Conservation (phyloP, 1,140 invertebrate genomes). For the Bombus sibiricus region DNA sequence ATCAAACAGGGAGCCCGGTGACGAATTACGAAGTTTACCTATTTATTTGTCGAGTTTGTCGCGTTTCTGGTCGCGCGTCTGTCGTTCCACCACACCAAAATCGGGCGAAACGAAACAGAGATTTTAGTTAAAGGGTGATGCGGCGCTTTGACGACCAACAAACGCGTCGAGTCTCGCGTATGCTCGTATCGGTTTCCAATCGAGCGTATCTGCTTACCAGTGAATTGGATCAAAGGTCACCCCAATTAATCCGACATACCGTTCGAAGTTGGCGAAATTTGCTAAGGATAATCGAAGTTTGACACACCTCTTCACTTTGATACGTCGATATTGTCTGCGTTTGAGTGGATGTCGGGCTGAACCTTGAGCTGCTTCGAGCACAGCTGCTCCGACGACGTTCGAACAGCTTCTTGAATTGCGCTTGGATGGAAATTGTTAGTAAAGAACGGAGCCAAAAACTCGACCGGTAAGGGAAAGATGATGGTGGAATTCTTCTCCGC, state of each 20-base stretch:
- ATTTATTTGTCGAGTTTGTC: background rate
- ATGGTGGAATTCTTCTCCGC: constrained; percentile 99
- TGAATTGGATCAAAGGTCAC: background rate
- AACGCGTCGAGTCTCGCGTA: background rate
- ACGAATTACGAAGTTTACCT: background rate
- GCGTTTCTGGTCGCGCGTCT: background rate
- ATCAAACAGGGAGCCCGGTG: background rate
- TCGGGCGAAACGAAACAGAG: background rate
- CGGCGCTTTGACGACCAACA: constrained; percentile 15
- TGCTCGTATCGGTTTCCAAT: constrained; percentile 13
- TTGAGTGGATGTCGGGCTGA: background rate
- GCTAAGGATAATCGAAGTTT: background rate
- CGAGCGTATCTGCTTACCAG: constrained; percentile 1
- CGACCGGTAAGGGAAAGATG: constrained; percentile 96
- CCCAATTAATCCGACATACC: background rate
- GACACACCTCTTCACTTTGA: background rate
- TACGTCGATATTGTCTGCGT: background rate
- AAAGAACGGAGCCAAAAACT: constrained; percentile 86
- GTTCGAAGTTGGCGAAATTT: background rate
- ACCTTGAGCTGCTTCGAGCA: background rate
- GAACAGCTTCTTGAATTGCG: background rate
- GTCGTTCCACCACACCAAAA: background rate
- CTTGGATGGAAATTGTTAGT: background rate
- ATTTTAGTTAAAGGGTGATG: background rate
- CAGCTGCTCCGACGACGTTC: background rate